phyloP scores from a whole-genome alignment of 2,888 invertebrate species.

The Drosophila macrospina region DNA sequence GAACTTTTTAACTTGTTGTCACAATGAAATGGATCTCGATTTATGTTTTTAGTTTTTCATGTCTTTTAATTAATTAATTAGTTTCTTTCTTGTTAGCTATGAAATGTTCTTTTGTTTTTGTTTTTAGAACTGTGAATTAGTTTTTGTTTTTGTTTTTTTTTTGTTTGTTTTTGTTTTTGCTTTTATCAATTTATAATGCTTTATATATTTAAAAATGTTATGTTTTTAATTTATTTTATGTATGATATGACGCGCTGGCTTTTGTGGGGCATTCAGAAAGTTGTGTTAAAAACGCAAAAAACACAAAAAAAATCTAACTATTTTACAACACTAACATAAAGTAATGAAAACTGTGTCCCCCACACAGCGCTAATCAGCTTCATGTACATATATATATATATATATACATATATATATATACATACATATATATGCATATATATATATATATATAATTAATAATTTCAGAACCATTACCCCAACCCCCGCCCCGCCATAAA shows the following conservation, averaged over 20 bases:
- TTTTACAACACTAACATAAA: constrained; percentile 26
- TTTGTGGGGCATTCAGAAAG: constrained; percentile 14
- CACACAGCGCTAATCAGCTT: constrained; percentile 29
- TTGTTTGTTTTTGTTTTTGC: constrained; percentile 6
- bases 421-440: constrained; percentile 8
- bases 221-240: constrained; percentile 38
- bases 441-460: constrained; percentile 7
- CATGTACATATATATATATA: constrained; percentile 10
- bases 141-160: constrained; percentile 9
- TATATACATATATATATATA: constrained; percentile 3
- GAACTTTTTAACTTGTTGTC: constrained; percentile 63
- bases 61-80: constrained; percentile 19
- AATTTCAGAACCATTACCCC: constrained; percentile 3
- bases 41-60: constrained; percentile 31
- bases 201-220: constrained; percentile 44
- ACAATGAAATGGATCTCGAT: constrained; percentile 53
- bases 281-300: not conserved
- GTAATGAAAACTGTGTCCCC: constrained; percentile 12
- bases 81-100: constrained; percentile 58
- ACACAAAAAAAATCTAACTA: constrained; percentile 11
- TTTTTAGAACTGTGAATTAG: constrained; percentile 41
- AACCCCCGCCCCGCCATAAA: constrained; percentile 21
- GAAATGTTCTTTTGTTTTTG: constrained; percentile 32
- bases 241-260: constrained; percentile 68
- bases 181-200: constrained; percentile 26